phyloP scores from a whole-genome alignment of 2,888 invertebrate genomes.

The Metellina segmentata region DNA sequence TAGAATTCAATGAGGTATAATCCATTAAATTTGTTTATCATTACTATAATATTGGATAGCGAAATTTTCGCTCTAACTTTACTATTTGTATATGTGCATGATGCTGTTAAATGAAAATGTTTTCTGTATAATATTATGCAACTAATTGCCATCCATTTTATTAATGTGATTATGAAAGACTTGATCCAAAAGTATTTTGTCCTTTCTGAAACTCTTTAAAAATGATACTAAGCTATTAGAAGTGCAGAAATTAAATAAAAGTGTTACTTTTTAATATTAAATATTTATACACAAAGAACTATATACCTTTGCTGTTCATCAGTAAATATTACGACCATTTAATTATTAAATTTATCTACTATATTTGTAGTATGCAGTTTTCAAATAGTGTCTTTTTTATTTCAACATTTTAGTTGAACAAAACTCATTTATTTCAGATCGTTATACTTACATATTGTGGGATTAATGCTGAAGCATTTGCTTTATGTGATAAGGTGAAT shows the following conservation, averaged over 20 bases:
- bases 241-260: neutral
- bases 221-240: neutral
- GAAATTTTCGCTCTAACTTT: neutral
- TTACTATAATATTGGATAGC: neutral
- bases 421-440: no score
- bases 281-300: neutral
- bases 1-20: no score
- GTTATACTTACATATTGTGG: no score
- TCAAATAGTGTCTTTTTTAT: no score
- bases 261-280: neutral
- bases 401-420: no score
- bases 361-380: no score
- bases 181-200: neutral
- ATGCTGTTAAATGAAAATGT: neutral
- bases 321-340: no score
- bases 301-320: neutral
- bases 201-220: neutral
- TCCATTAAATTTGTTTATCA: no score
- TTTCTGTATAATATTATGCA: neutral
- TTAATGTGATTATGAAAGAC: neutral
- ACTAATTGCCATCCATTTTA: neutral
- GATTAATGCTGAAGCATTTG: no score
- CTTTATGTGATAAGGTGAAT: no score
- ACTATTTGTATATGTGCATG: neutral
- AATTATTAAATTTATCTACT: no score